Base-by-base conservation (phyloP, 2,113 vertebrate genomes). In the Pongo abelii region DNA sequence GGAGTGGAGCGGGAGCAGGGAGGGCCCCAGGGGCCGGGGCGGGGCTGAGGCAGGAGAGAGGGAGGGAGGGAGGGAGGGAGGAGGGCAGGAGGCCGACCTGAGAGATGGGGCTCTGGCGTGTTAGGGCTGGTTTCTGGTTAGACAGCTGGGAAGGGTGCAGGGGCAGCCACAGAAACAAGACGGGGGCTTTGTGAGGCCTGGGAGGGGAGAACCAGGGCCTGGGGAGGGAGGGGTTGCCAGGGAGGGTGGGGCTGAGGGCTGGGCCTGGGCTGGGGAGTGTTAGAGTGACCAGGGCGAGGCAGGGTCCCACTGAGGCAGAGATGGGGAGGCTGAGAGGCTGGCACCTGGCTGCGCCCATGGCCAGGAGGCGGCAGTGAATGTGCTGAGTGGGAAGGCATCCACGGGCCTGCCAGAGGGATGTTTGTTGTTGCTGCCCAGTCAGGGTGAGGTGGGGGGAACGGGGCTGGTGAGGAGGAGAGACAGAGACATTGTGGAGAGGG, bases 11-110 rank as follows among this genome's bases (percentile, higher is more conserved):
- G 3, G 69, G 87, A 23, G 79, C 91, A 72, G 38, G 92, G 91
- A 79, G 94, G 93, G 85, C 94, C 97, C 91, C 92, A 48, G 92
- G 96, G 97, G 93, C 96, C 7, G 95, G 94, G 89, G 88, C 64
- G 95, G 91, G 88, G 93, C 90, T 2, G 40, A 77, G 72, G 40
- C 17, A 57, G 61, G 52, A 20, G 35, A 20, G 70, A 43, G 11
- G 43, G 67, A 69, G 74, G 50, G 64, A 12, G 46, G 22, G 48
- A 50, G 20, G 43, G 64, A 35, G 52, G 50, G 7, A 38, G 78
- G 27, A 70, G 59, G 72, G 61, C 38, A 0, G 55, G 92, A 91
- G 94, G 86, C 89, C 3, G 25, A 59, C 30, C 55, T 12, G 55
- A 85, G 81, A 40, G 75, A 30, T 20, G 57, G 89, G 91, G 80